These are phyloP conservation scores for Intellagama lesueurii DNA, from an alignment of 2,797 vertebrate species.

Conservation along the genomic window DNA sequence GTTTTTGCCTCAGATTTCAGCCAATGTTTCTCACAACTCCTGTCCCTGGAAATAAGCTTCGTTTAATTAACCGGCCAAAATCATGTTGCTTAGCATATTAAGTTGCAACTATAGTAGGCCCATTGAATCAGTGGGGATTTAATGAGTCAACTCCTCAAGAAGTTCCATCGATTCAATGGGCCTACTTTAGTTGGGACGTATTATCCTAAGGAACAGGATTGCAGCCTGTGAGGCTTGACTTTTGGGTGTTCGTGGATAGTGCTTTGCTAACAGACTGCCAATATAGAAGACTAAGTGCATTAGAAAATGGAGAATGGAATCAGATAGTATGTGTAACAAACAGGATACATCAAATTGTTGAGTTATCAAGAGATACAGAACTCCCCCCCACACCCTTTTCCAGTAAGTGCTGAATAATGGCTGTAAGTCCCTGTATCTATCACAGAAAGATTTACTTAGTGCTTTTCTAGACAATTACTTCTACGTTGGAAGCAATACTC, in stretches of 20 bases:
- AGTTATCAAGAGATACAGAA: not conserved
- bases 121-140: too few relatives aligned
- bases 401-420: not conserved
- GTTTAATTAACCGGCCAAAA: too few relatives aligned
- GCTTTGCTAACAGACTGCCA: not conserved
- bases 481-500: not conserved
- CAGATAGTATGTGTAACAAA: not conserved
- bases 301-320: not conserved
- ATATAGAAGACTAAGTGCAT: not conserved
- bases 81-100: too few relatives aligned
- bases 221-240: not conserved
- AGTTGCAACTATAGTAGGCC: too few relatives aligned
- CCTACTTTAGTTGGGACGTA: too few relatives aligned
- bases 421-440: not conserved
- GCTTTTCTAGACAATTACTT: not conserved
- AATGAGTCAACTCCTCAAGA: too few relatives aligned
- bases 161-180: too few relatives aligned
- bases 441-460: constrained; percentile 4
- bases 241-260: not conserved
- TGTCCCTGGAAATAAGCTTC: too few relatives aligned
- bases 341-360: not conserved
- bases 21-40: too few relatives aligned
- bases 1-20: too few relatives aligned
- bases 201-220: too few relatives aligned
- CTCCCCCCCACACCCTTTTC: not conserved